phyloP scores from a whole-genome alignment of 2,113 vertebrate species.

The Pseudorasbora parva region DNA sequence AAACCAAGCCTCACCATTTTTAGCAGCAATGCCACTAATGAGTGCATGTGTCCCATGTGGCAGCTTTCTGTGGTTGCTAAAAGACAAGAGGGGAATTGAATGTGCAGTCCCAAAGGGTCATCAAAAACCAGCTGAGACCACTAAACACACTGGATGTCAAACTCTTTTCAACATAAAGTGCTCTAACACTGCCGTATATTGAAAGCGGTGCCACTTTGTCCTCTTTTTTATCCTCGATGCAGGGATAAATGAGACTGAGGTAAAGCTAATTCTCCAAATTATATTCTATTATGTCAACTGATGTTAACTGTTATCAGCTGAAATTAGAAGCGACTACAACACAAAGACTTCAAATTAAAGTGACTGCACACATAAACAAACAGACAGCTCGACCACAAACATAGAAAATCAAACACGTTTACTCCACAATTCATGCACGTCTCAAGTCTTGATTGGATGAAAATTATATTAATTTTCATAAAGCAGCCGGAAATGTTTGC shows the following conservation, averaged over 20 bases:
- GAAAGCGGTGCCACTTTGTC: neutral
- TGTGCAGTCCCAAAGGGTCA: conserved; percentile 40
- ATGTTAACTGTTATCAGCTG: neutral
- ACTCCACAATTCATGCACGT: neutral
- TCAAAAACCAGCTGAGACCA: neutral
- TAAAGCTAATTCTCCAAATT: neutral
- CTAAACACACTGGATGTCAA: conserved; percentile 1
- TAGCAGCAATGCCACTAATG: conserved; percentile 69
- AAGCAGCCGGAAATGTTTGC: neutral
- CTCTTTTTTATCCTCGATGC: neutral
- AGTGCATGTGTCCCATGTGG: conserved; percentile 58
- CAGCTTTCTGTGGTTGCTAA: conserved; percentile 52
- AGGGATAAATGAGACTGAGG: neutral
- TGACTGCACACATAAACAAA: neutral
- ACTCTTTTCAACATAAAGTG: neutral
- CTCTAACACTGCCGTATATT: neutral
- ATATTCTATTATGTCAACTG: conserved; percentile 11
- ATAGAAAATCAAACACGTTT: neutral
- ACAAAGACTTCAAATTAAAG: neutral
- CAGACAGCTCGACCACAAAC: neutral
- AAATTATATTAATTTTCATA: neutral
- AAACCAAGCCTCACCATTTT: conserved; percentile 63
- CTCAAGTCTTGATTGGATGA: too few relatives aligned
- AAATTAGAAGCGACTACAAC: neutral
- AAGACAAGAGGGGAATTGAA: conserved; percentile 42